A percentile compares a stretch with the other conserved stretches of the same genome.
Conservation (phyloP, 2,797 vertebrate genomes). For the Hydrophis major region DNA sequence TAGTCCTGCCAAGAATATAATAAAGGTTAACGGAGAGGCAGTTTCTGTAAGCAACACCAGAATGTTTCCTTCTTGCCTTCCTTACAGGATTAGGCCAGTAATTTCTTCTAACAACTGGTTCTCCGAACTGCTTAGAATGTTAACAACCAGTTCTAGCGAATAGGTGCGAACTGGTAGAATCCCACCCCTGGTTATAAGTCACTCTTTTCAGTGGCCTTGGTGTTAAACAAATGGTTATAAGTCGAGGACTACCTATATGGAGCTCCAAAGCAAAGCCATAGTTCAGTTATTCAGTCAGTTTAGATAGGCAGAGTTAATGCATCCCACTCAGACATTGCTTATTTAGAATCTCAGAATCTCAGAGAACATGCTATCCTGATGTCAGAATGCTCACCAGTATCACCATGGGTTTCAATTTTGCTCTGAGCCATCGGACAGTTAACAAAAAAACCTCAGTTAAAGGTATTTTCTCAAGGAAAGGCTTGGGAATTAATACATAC, state of each 20-base stretch:
- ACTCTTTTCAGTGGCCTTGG: not conserved
- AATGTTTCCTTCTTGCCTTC: no score
- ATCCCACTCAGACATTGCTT: not conserved
- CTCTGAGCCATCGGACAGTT: not conserved
- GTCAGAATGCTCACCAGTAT: not conserved
- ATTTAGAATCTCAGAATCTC: not conserved
- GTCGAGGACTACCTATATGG: not conserved
- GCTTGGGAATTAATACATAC: conserved; percentile 67
- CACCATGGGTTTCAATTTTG: not conserved
- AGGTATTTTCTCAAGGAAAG: not conserved
- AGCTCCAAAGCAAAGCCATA: not conserved
- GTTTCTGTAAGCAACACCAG: no score
- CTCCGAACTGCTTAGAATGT: no score
- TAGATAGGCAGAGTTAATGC: not conserved
- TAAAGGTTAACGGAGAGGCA: no score
- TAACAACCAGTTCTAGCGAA: no score
- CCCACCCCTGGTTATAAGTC: not conserved
- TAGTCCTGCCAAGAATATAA: no score
- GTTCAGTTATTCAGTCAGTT: not conserved
- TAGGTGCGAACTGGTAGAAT: no score
- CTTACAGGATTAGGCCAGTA: no score
- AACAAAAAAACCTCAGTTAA: not conserved
- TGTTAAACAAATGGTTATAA: not conserved
- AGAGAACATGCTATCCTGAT: not conserved
- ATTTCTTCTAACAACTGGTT: no score